These are phyloP conservation scores for Drosophila setosimentum DNA, from an alignment of 2,888 invertebrate species.

Conservation along the genomic window DNA sequence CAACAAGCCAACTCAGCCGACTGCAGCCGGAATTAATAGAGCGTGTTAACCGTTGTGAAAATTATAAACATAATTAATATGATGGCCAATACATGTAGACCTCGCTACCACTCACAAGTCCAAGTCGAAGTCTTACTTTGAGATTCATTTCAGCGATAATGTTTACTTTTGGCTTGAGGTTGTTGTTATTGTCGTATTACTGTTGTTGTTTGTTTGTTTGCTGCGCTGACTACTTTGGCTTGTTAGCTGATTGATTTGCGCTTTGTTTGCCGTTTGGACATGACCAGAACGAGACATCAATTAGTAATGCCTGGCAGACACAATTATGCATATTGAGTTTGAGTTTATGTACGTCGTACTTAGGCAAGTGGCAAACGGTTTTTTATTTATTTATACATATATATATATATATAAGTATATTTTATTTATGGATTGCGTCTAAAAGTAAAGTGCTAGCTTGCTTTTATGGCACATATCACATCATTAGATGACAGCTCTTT, in stretches of 20 bases:
- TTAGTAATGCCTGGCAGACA: constrained; percentile 76
- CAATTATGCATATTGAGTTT: constrained; percentile 75
- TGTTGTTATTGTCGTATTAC: constrained; percentile 27
- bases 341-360: constrained; percentile 20
- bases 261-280: constrained; percentile 75
- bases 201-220: constrained; percentile 26
- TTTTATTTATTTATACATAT: not conserved
- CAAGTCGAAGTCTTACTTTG: constrained; percentile 40
- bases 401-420: not conserved
- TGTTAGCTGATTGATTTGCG: constrained; percentile 79
- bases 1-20: constrained; percentile 33
- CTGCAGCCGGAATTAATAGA: constrained; percentile 78
- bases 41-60: constrained; percentile 83
- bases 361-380: constrained; percentile 12
- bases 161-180: constrained; percentile 76
- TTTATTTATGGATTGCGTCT: constrained; percentile 24
- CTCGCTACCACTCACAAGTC: constrained; percentile 20
- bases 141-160: constrained; percentile 75
- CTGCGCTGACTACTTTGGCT: constrained; percentile 49
- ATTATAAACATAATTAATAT: constrained; percentile 81
- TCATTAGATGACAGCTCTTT: constrained; percentile 44
- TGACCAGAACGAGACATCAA: constrained; percentile 75
- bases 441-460: constrained; percentile 29
- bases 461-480: constrained; percentile 49
- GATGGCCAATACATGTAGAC: constrained; percentile 60